Base-by-base conservation (phyloP, 2,888 invertebrate genomes). In the Neria commutata region DNA sequence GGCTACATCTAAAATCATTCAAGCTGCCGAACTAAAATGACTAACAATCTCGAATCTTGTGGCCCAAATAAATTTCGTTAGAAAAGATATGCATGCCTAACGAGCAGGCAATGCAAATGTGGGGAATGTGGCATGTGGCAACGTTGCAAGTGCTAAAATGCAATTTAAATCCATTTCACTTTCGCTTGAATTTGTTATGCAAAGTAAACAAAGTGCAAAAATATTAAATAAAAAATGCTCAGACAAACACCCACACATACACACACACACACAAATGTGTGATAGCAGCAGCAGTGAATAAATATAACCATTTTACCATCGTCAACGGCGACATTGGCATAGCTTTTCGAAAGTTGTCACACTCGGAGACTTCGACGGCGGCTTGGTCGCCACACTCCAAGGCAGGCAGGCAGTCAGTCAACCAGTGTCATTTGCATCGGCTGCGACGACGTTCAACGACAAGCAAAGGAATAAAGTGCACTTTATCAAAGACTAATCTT, bases 401-500 rank as follows among this genome's bases (percentile, higher is more conserved):
- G 14, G 33, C 8, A 8, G 33, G 14, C 33, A 33, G 8, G 33
- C 8, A 8, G 14, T 33, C 10, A 33, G 14, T 10, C 5, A 17
- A 17, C n/a, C 33, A 19, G 51, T 61, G 69, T 66, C 65, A 67
- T 74, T 74, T 72, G 68, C 72, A 69, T 71, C 49, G 50, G 21
- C 14, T 42, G n/a, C n/a, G 21, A 10, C 8, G n/a, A 11, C 3
- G 6, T 16, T 33, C 3, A 6, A 24, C n/a, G 11, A 47, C 10
- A 26, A 29, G 19, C 60, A 60, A 57, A 60, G 64, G 67, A 63
- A 54, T 63, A 49, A 67, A 69, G 67, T 74, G 74, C 75, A 75
- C 70, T 77, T 74, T 77, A 77, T 76, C 76, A 71, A 68, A 67
- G 66, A 65, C 66, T 70, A 73, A 73, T 73, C 73, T 73, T 64